Percentiles rank a stretch among this genome's conserved stretches.
Evolutionary conservation across 2,797 vertebrate genomes (phyloP).

Genomic region (Poeciliopsis gracilis): DNA sequence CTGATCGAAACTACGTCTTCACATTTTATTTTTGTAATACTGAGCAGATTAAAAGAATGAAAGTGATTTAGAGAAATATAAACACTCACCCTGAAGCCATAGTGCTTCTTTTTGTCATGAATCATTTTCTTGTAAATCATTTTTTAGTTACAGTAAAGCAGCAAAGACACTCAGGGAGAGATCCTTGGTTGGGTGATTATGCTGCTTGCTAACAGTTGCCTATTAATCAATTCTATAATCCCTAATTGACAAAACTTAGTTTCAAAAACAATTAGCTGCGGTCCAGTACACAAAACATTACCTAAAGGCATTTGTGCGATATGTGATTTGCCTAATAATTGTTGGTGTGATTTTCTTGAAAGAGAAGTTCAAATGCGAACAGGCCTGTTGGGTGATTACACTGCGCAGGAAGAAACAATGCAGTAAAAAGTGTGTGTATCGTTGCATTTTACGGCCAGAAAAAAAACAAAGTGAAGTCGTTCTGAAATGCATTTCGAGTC

Average conservation of each 20-base stretch:
- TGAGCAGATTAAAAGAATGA: not conserved
- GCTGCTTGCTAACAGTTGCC: not conserved
- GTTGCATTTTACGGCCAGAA: not conserved
- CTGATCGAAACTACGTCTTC: too few species aligned
- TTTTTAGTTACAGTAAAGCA: not conserved
- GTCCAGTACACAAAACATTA: not conserved
- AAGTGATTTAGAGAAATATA: not conserved
- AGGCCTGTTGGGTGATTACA: not conserved
- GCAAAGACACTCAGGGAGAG: not conserved
- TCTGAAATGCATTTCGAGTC: not conserved
- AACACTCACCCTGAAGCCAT: not conserved
- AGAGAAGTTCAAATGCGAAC: not conserved
- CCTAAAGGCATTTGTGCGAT: not conserved
- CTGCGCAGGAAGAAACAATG: not conserved
- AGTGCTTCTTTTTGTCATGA: not conserved
- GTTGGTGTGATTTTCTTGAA: not conserved
- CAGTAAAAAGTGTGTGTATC: not conserved
- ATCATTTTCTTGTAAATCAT: not conserved
- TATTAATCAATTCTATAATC: not conserved
- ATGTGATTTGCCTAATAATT: not conserved
- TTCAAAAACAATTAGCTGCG: not conserved
- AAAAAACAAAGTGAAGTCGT: not conserved
- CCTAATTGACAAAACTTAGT: not conserved
- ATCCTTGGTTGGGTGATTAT: not conserved
- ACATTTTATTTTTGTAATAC: not conserved